These are phyloP conservation scores for Pristionchus fissidentatus DNA, from an alignment of 2,888 invertebrate species.

Conservation along the genomic window DNA sequence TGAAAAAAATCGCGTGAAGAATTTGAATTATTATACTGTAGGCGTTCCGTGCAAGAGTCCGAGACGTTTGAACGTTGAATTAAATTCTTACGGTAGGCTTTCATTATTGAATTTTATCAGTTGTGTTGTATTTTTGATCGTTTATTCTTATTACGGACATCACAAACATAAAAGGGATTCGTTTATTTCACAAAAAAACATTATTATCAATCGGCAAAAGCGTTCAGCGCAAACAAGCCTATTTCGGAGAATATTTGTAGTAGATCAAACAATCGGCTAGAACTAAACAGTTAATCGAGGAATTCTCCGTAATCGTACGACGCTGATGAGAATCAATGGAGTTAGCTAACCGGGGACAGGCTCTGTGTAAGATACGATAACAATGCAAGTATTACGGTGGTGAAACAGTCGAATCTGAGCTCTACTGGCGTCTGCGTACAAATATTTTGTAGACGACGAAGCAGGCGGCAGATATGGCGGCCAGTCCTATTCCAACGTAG, in stretches of 20 bases:
- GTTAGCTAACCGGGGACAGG: constrained; percentile 25
- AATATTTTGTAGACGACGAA: constrained; percentile 59
- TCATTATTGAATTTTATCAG: not conserved
- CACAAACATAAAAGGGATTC: not conserved
- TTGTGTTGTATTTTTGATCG: not conserved
- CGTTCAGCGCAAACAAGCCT: constrained; percentile 25
- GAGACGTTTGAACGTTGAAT: not conserved
- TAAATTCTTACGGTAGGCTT: not conserved
- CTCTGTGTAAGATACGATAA: constrained; percentile 4
- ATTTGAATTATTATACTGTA: not conserved
- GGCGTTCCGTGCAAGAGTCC: not conserved
- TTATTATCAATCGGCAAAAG: not conserved
- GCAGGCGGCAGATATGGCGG: constrained; percentile 54
- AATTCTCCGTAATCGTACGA: constrained; percentile 27
- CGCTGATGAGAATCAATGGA: constrained; percentile 16
- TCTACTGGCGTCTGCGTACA: constrained; percentile 46
- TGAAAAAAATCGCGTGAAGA: not conserved
- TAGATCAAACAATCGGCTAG: constrained; percentile 18
- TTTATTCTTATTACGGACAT: not conserved
- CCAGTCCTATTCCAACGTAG: constrained; percentile 64
- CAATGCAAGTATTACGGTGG: not conserved
- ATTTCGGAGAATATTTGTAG: not conserved
- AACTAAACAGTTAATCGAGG: not conserved
- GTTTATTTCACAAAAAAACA: constrained; percentile 20
- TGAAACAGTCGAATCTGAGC: not conserved